Base-by-base conservation (phyloP, 2,797 vertebrate genomes). In the Epinephelus coioides region DNA sequence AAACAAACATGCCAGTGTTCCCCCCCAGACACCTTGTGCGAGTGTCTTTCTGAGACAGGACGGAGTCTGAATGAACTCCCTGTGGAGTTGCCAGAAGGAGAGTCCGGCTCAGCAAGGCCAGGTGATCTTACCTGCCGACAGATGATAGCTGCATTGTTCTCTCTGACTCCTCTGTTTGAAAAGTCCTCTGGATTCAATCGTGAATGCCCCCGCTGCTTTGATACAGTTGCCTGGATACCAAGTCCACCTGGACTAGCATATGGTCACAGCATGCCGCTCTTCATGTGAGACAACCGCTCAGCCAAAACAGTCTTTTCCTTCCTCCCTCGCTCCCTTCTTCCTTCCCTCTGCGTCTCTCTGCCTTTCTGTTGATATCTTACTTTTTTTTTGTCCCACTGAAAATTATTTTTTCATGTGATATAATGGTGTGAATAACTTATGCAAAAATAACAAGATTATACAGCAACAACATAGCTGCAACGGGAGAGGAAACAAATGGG, bases 191-290 rank as follows among this genome's bases (percentile, higher is more conserved):
- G 88, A 93, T 94, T 94, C 90, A 86, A 86, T 92, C 81, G 77
- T 83, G 71, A 90, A 88, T 78, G 84, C 91, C 90, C 92, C 94
- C 54, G 80, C 88, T 88, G 93, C 90, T 95, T 95, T 95, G 94
- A 94, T 94, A 92, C 86, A 89, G 92, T 95, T 95, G 93, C 93
- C 89, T 95, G 91, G 95, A 94, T 91, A 94, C 93, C 78, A 79
- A 90, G 83, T 95, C 94, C 93, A 95, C 94, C 94, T 95, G 95
- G 91, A 94, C 81, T 66, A 93, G 92, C 95, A 96, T 96, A 96
- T 95, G 95, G 95, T 90, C 93, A 74, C 95, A 94, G 94, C 94
- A 89, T 92, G 94, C 69, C 40, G 70, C 85, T 92, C 93, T 93
- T 94, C 91, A 91, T 92, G 90, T 92, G 93, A 95, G 89, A 90